A percentile compares a stretch with the other conserved stretches of the same genome.
Conservation (phyloP, 2,888 invertebrate species). For the Chrysina gloriosa region DNA sequence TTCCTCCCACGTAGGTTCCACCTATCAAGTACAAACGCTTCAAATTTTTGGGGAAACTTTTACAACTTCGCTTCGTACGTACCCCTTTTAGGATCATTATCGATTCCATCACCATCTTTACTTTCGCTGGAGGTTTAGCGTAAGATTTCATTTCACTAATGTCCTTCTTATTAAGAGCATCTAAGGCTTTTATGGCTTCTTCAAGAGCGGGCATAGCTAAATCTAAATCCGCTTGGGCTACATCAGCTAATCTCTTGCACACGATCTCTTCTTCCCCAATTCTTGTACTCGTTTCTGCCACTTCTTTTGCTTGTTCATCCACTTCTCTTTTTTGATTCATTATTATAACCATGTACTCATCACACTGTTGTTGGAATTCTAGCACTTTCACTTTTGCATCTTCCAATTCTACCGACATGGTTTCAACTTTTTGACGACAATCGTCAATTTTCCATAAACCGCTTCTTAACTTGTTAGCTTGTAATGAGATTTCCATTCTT, state of each 20-base stretch:
- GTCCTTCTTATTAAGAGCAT: conserved; percentile 86
- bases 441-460: conserved; percentile 90
- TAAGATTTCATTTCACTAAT: conserved; percentile 92
- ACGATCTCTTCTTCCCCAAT: conserved; percentile 84
- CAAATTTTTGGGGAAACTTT: too few relatives aligned
- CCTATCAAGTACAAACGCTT: conserved; percentile 57
- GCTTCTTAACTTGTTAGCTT: conserved; percentile 83
- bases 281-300: conserved; percentile 77
- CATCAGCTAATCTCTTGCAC: conserved; percentile 83
- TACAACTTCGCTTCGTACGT: conserved; percentile 26
- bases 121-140: conserved; percentile 85
- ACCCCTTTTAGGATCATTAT: conserved; percentile 83
- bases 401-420: conserved; percentile 86
- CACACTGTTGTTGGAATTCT: conserved; percentile 84
- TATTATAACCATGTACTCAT: conserved; percentile 86
- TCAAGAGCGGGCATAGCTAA: conserved; percentile 89
- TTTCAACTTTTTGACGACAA: conserved; percentile 82
- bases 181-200: conserved; percentile 83
- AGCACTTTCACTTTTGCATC: conserved; percentile 80
- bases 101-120: conserved; percentile 91
- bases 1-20: conserved; percentile 88
- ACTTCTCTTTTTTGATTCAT: conserved; percentile 84
- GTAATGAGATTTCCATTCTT: conserved; percentile 75
- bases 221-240: conserved; percentile 85
- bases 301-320: conserved; percentile 81